Evolutionary conservation across 1,140 invertebrate species (phyloP).

Genomic region (Macrobrachium rosenbergii): DNA sequence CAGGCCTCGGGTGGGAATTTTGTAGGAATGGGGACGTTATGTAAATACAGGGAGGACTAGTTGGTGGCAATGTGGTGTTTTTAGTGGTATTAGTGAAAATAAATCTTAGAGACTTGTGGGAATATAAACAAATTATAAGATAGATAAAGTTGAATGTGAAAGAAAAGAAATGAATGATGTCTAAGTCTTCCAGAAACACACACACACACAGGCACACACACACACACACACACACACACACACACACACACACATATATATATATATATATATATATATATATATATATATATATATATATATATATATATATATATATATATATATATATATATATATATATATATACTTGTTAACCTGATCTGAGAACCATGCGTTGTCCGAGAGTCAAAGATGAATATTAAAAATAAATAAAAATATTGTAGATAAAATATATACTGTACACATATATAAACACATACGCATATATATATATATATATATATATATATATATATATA

Average conservation of each 20-base stretch:
- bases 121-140: background rate
- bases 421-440: background rate
- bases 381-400: too few relatives aligned
- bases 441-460: slow-evolving; percentile 4
- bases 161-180: background rate
- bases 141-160: background rate
- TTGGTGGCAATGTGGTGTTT: too few relatives aligned
- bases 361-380: too few relatives aligned
- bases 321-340: background rate
- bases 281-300: background rate
- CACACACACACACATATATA: background rate
- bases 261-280: slow-evolving; percentile 15
- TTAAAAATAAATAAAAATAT: background rate
- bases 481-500: background rate
- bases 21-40: too few relatives aligned
- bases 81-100: too few relatives aligned
- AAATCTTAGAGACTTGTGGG: too few relatives aligned
- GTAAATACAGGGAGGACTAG: too few relatives aligned
- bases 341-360: background rate
- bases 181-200: slow-evolving; percentile 33
- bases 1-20: too few relatives aligned
- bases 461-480: background rate
- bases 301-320: background rate
- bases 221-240: slow-evolving; percentile 5
- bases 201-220: slow-evolving; percentile 36